Evolutionary conservation across 1,140 invertebrate genomes (phyloP), one percentile per base, ranked within the genome.

Genomic region (Zaprionus camerounensis): DNA sequence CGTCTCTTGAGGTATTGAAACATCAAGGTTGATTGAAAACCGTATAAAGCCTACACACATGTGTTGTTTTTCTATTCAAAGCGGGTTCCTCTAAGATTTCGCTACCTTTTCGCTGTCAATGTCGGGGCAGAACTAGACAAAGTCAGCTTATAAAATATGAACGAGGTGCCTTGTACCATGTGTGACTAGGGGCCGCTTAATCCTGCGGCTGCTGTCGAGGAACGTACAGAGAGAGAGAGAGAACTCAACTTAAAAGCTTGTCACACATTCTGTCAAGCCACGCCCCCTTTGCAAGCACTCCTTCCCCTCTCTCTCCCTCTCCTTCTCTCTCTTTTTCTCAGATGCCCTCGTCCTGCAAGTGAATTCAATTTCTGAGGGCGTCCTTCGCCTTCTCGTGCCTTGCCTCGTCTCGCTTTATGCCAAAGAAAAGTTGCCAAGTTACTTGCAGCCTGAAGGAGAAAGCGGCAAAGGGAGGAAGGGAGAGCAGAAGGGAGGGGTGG

Each of bases 121-220:
- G 66, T 75, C 59, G 49, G 22, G 24, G 24, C 36, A 26, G 44
- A 3, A 41, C 26, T 34, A 75, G 66, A 49, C 78, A 73, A 81
- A 80, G 83, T 81, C 73, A 80, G 73, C 78, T 90, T 85, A 88
- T 88, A 81, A 85, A 88, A 90, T 90, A 88, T 88, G 81, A 88
- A 87, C 78, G 56, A 49, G 57, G 41, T 46, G 41, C n/a, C 41
- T 3, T 38, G 36, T 38, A 7, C 13, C 36, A 13, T 38, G 36
- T 38, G 36, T 46, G 41, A 70, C 79, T 79, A 61, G 68, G 79
- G 82, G 79, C 53, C 80, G 82, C 80, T 76, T 82, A 85, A 79
- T 85, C 82, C 79, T 86, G 79, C 55, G 79, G 83, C 75, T 79
- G 82, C 41, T 79, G 20, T 20, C 82, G 72, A 78, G 76, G 76